A percentile compares a stretch with the other conserved stretches of the same genome.
These are phyloP conservation scores for Drosophila ogumai DNA, from an alignment of 1,140 invertebrate species.

Conservation along the genomic window DNA sequence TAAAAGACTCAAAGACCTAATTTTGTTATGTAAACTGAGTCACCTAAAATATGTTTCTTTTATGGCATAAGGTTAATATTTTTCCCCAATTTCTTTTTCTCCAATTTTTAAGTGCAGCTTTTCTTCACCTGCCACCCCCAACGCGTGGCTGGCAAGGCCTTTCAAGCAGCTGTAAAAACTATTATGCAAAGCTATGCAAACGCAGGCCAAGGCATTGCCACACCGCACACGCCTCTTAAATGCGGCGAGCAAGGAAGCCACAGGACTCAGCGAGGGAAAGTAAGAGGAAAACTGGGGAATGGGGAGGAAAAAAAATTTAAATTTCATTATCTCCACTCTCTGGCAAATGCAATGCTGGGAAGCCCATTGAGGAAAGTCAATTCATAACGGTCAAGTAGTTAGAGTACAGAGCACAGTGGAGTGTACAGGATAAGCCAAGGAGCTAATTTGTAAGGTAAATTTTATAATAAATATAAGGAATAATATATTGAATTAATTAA, in stretches of 20 bases:
- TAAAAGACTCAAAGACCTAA: neutral
- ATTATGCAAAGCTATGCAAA: conserved; percentile 58
- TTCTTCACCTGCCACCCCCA: neutral
- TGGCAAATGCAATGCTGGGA: conserved; percentile 13
- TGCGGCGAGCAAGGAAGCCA: conserved; percentile 3
- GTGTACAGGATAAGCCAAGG: no score
- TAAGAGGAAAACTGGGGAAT: neutral
- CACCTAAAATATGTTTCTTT: neutral
- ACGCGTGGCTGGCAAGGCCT: conserved; percentile 18
- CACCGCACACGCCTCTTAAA: conserved; percentile 29
- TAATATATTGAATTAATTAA: no score
- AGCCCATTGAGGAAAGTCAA: conserved; percentile 34
- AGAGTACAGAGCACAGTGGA: conserved; percentile 4
- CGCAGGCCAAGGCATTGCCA: conserved; percentile 36
- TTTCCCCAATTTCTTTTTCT: neutral
- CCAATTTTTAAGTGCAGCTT: neutral
- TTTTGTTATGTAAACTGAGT: neutral
- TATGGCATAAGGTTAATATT: neutral
- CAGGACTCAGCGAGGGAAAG: conserved; percentile 18
- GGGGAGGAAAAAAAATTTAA: conserved; percentile 26
- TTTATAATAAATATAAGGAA: neutral
- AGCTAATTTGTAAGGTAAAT: neutral
- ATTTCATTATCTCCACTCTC: conserved; percentile 41
- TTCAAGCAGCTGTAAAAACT: conserved; percentile 62
- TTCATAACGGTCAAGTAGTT: conserved; percentile 42